Evolutionary conservation across 2,113 vertebrate genomes (phyloP).

Genomic region (Columba janthina): DNA sequence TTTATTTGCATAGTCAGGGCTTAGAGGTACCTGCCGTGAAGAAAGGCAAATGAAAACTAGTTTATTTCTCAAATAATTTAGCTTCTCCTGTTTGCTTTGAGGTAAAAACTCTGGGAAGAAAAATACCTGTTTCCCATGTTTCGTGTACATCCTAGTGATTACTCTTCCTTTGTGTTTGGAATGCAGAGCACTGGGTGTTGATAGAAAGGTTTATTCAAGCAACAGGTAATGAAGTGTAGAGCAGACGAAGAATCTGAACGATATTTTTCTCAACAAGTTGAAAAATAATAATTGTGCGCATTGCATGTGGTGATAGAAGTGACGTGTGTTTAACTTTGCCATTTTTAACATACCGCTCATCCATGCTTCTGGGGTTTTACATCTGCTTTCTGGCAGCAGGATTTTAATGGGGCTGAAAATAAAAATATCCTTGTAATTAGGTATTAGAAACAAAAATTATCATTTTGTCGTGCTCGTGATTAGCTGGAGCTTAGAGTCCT

Average conservation of each 20-base stretch:
- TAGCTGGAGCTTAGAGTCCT: background rate
- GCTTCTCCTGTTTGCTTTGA: background rate
- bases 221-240: background rate
- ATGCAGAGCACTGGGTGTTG: background rate
- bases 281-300: background rate
- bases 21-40: background rate
- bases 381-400: background rate
- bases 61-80: background rate
- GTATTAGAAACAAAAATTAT: background rate
- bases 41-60: background rate
- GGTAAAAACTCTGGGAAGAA: background rate
- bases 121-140: background rate
- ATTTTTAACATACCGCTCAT: background rate
- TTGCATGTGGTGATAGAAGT: background rate
- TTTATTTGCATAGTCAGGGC: background rate
- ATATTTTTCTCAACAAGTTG: background rate
- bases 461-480: background rate
- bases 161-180: background rate
- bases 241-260: background rate
- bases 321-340: background rate
- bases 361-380: background rate
- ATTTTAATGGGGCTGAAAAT: background rate
- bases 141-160: accelerated
- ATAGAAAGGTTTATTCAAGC: background rate
- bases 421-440: background rate